Base-by-base conservation (phyloP, 2,888 invertebrate genomes). In the Anticlea derivata region DNA sequence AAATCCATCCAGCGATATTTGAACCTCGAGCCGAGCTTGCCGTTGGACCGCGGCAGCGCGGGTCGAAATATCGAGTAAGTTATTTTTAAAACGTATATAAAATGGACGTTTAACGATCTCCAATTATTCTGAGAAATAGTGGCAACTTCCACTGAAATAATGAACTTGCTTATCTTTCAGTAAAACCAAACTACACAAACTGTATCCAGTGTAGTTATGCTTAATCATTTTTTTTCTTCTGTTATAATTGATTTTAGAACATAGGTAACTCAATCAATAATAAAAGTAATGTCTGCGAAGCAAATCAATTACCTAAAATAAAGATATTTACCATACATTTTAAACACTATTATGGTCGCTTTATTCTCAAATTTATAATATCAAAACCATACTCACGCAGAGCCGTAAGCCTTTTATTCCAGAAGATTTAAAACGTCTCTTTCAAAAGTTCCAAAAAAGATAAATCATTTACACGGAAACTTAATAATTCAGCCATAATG, bases 401-500 rank as follows among this genome's bases (percentile, higher is more conserved):
- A 10, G 6, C 29, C 11, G 17, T 39, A 45, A 50, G 45, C 50
- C 52, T 43, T 52, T 53, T 53, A 39, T 34, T 30, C 11, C 11
- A 29, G 20, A 48, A 47, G 13, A 47, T 47, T 47, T 37, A 47
- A 47, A 46, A 38, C 46, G 26, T 46, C 50, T 51, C 50, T 45
- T 50, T 51, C 13, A 38, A 50, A 47, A 46, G 48, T 49, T 52
- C 27, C 45, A 35, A 52, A 43, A 56, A 53, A 53, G 46, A 53
- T 57, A 50, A 57, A 57, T 57, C 53, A 57, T 49, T 37, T 37
- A 50, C 53, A 48, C 53, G 24, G 50, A 53, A 50, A 52, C 40
- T 57, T 53, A 57, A 50, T 57, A 57, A 47, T 44, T 53, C 44
- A 57, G 26, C 34, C 57, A 38, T 34, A 39, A 48, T 39, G 57